Percentiles rank a stretch among this genome's conserved stretches.
Conservation (phyloP, 2,113 vertebrate species). For the Myodes glareolus region DNA sequence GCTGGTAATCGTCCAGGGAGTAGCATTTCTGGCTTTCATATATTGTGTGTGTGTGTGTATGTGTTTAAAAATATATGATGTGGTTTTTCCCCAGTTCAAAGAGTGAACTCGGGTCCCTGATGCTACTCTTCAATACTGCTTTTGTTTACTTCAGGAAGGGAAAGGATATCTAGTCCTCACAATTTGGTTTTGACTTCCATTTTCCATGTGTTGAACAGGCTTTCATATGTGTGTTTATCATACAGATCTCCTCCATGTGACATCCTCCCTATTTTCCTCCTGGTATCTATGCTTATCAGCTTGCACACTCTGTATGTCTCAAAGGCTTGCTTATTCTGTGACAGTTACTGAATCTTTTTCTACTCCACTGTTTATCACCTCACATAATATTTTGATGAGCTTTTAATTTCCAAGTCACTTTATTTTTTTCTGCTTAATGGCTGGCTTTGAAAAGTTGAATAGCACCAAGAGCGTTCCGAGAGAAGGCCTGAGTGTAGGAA, state of each 20-base stretch:
- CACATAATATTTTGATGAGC: not conserved
- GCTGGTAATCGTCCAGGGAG: not conserved
- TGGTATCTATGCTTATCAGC: fast-evolving
- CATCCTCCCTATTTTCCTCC: not conserved
- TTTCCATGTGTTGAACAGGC: not conserved
- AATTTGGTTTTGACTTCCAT: not conserved
- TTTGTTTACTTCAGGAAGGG: not conserved
- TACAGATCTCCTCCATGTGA: not conserved
- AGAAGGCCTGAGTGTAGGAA: not conserved
- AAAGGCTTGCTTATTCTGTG: not conserved
- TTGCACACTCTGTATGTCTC: not conserved
- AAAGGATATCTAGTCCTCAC: not conserved
- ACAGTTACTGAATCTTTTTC: not conserved
- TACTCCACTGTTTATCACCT: not conserved
- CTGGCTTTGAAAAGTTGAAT: not conserved
- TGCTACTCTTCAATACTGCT: not conserved
- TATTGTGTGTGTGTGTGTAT: not conserved
- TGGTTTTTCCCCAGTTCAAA: not conserved
- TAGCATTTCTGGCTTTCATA: not conserved
- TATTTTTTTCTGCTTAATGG: not conserved
- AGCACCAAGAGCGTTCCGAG: not conserved
- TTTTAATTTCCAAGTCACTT: not conserved
- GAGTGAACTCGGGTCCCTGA: not conserved
- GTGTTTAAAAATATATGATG: not conserved
- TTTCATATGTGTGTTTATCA: not conserved